These are phyloP conservation scores for Dasypogon diadema DNA, from an alignment of 2,888 invertebrate species.

Conservation along the genomic window DNA sequence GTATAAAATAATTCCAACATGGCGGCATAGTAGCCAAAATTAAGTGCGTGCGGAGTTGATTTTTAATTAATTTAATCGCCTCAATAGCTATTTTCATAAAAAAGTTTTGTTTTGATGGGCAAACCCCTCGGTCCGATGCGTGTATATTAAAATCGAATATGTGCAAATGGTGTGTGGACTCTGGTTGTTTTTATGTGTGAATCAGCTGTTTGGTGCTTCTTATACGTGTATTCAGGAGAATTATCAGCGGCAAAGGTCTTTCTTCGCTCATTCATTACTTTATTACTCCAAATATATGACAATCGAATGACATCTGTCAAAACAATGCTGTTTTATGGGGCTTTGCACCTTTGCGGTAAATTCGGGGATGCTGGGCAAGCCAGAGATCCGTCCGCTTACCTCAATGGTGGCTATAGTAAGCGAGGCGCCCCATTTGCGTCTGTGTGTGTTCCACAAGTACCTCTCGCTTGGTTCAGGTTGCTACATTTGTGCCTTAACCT, in stretches of 20 bases:
- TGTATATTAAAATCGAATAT: slow-evolving; percentile 41
- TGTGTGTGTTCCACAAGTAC: slow-evolving; percentile 9
- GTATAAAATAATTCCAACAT: slow-evolving; percentile 57
- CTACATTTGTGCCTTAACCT: slow-evolving; percentile 34
- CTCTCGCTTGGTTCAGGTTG: slow-evolving; percentile 22
- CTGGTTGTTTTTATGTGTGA: slow-evolving; percentile 54
- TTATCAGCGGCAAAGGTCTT: slow-evolving; percentile 43
- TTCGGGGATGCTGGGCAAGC: background rate
- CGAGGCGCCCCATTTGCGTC: slow-evolving; percentile 29
- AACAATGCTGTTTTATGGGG: slow-evolving; percentile 10
- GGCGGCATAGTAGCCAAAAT: slow-evolving; percentile 57
- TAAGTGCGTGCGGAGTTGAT: slow-evolving; percentile 52
- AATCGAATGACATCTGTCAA: slow-evolving; percentile 45
- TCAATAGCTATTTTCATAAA: slow-evolving; percentile 10
- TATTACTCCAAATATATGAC: slow-evolving; percentile 8
- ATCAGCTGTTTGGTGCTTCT: slow-evolving; percentile 54
- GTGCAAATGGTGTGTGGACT: slow-evolving; percentile 47
- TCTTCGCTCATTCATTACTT: slow-evolving; percentile 28
- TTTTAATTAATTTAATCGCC: slow-evolving; percentile 46
- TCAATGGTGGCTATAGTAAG: slow-evolving; percentile 1
- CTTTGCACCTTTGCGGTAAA: background rate
- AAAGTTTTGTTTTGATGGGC: slow-evolving; percentile 51
- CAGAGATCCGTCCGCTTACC: background rate
- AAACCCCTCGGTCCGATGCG: slow-evolving; percentile 11
- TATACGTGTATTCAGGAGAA: slow-evolving; percentile 20